Percentiles rank a stretch among this genome's conserved stretches.
Conservation (phyloP, 2,113 vertebrate genomes). For the Taurulus bubalis region DNA sequence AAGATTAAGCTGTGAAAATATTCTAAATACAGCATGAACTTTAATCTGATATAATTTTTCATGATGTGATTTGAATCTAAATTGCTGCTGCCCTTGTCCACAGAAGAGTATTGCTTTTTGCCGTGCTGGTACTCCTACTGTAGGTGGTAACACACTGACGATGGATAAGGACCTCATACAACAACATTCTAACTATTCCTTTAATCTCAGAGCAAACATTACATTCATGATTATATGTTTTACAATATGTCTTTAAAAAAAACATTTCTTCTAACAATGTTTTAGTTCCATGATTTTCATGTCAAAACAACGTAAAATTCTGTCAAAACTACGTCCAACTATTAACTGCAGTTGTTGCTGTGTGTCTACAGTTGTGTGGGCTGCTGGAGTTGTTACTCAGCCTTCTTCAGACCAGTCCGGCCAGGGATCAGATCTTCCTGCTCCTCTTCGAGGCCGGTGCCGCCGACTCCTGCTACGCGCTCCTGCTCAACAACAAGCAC, state of each 20-base stretch:
- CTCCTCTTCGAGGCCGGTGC: slow-evolving; percentile 94
- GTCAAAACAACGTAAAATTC: background rate
- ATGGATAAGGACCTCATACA: background rate
- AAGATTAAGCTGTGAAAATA: background rate
- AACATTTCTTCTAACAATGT: too few species aligned
- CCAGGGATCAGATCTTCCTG: slow-evolving; percentile 93
- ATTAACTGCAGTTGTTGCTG: background rate
- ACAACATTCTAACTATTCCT: too few species aligned
- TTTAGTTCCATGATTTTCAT: background rate
- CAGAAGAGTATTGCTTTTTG: too few species aligned
- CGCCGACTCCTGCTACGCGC: slow-evolving; percentile 93
- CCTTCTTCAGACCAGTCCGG: slow-evolving; percentile 90
- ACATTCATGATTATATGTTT: background rate
- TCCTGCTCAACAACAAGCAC: slow-evolving; percentile 92
- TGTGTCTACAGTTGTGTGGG: slow-evolving; percentile 85
- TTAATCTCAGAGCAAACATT: too few species aligned
- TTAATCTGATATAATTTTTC: too few species aligned
- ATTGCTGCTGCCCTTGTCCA: too few species aligned
- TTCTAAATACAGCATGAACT: background rate
- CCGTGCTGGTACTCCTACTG: too few species aligned
- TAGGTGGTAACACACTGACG: background rate
- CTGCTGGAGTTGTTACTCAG: slow-evolving; percentile 90
- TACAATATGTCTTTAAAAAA: background rate
- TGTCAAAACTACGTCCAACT: background rate
- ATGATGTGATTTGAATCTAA: too few species aligned